A percentile compares a stretch with the other conserved stretches of the same genome.
Evolutionary conservation across 2,113 vertebrate genomes (phyloP).

Genomic region (Procavia capensis): DNA sequence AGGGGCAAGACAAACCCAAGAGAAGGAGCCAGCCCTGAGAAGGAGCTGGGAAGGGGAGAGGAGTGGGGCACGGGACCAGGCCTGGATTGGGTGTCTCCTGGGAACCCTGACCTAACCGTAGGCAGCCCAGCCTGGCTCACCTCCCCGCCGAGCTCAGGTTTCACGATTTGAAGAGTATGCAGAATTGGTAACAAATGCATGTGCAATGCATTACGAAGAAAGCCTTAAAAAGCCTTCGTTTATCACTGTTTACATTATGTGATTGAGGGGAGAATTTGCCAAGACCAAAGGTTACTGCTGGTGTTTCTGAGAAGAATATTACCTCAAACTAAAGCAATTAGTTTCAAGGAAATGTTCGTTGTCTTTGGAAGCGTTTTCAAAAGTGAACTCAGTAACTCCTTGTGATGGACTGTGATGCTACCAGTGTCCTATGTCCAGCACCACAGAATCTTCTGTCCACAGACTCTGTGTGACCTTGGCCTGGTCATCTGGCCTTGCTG

Average conservation of each 20-base stretch:
- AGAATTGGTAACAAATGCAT: conserved; percentile 85
- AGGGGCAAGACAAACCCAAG: background rate
- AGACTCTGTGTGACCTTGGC: background rate
- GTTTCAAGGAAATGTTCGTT: conserved; percentile 81
- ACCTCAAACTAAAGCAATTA: conserved; percentile 87
- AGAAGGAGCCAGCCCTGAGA: background rate
- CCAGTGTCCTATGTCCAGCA: background rate
- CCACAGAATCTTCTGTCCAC: background rate
- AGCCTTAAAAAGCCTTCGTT: conserved; percentile 88
- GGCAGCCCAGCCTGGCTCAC: conserved; percentile 76
- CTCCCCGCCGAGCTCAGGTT: conserved; percentile 82
- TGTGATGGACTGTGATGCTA: conserved; percentile 49
- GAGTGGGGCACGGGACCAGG: background rate
- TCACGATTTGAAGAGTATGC: conserved; percentile 77
- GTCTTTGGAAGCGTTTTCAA: conserved; percentile 76
- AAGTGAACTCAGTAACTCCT: conserved; percentile 49
- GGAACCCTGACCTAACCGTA: conserved; percentile 73
- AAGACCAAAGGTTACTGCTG: conserved; percentile 89
- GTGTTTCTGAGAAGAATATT: conserved; percentile 87
- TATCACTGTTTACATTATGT: conserved; percentile 89
- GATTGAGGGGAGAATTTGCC: conserved; percentile 89
- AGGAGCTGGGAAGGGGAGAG: background rate
- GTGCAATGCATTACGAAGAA: conserved; percentile 89
- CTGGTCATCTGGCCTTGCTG: background rate
- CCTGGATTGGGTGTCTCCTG: background rate